phyloP scores from a whole-genome alignment of 2,888 invertebrate genomes.

The Uropetala carovei region DNA sequence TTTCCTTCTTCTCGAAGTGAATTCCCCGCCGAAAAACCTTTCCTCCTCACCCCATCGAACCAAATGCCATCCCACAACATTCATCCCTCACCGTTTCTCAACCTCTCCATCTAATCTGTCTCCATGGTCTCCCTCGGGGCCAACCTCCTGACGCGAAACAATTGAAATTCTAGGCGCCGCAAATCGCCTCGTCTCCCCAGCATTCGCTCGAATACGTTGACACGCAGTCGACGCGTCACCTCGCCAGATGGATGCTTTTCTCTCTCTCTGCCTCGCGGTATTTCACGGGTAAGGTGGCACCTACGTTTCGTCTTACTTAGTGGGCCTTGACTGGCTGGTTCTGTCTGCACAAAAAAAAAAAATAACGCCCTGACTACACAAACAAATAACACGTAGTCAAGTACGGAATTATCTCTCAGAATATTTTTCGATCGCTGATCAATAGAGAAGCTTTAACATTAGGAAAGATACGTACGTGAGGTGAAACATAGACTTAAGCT shows the following conservation, averaged over 20 bases:
- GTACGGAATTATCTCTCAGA: too few relatives aligned
- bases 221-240: background rate
- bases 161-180: constrained; percentile 19
- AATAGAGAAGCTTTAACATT: too few relatives aligned
- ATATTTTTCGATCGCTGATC: too few relatives aligned
- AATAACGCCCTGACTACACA: too few relatives aligned
- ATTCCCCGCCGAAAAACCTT: background rate
- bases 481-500: too few relatives aligned
- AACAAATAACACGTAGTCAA: too few relatives aligned
- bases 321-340: too few relatives aligned
- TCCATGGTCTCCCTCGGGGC: constrained; percentile 7
- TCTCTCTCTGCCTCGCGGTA: background rate
- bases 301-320: background rate
- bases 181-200: background rate
- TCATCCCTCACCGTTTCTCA: background rate
- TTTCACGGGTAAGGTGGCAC: background rate
- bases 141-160: constrained; percentile 17
- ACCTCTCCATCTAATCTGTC: constrained; percentile 27
- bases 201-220: constrained; percentile 1
- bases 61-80: too few relatives aligned
- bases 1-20: background rate
- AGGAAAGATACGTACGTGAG: too few relatives aligned
- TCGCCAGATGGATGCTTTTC: background rate
- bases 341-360: too few relatives aligned
- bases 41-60: background rate